Base-by-base conservation (phyloP, 2,888 invertebrate genomes). In the Mimumesa dahlbomi region DNA sequence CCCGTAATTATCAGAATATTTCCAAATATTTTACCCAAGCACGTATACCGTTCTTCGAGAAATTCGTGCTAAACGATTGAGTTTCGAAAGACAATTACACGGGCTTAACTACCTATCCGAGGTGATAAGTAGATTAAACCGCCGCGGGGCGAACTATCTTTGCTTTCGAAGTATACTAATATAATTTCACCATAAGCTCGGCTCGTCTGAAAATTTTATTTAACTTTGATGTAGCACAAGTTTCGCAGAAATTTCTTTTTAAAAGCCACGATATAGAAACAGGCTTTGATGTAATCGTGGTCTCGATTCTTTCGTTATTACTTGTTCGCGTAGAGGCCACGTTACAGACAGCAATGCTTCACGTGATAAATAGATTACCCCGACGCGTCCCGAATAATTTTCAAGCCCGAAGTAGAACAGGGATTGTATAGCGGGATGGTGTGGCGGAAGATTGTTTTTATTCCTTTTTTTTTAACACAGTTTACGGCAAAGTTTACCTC, bases 361-460 rank as follows among this genome's bases (percentile, higher is more conserved):
- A 38, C 57, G 62, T 58, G 71, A 71, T 71, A 71, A 71, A 71
- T 69, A 69, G 69, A 71, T 71, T 62, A 71, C 56, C 43, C 36
- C 57, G 2, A 69, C 71, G 69, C 49, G 62, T 25, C 43, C 29
- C 63, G 69, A 71, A 71, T 70, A 68, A 70, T 68, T 70, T 59
- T 18, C 19, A 25, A 7, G 14, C 6, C 6, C 21, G 7, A 45
- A 21, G 22, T 45, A 43, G 13, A 25, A 56, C 54, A 38, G 13
- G 16, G 42, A 18, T 16, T 38, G 48, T 21, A 21, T 45, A 9
- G 11, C 18, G 14, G 11, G 46, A 53, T 31, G 19, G 25, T 5
- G 40, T 19, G 29, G 48, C 16, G 40, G 21, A 22, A 40, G 21
- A 38, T 38, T 7, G 31, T 40, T 31, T 36, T 31, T 25, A n/a